A percentile compares a stretch with the other conserved stretches of the same genome.
These are phyloP conservation scores for Crioceris asparagi DNA, from an alignment of 2,888 invertebrate species.

Conservation along the genomic window DNA sequence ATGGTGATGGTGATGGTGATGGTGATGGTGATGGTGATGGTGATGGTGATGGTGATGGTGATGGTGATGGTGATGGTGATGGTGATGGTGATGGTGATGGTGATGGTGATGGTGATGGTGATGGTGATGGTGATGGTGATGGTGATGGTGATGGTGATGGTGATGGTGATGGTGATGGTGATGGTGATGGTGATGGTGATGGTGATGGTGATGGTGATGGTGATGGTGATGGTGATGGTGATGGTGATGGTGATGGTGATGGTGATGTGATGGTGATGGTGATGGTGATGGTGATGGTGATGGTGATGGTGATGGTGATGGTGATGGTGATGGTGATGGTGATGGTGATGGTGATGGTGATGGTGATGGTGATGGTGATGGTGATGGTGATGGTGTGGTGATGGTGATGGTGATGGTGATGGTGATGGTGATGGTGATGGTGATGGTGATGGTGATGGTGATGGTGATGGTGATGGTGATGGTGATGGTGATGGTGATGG, in stretches of 20 bases:
- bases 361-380: no score
- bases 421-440: conserved; percentile 1
- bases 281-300: conserved; percentile 2
- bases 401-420: no score
- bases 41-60: conserved; percentile 2
- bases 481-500: conserved; percentile 2
- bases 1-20: conserved; percentile 1
- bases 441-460: conserved; percentile 2
- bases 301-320: conserved; percentile 1
- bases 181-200: conserved; percentile 1
- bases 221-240: conserved; percentile 1
- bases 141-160: no score
- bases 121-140: conserved; percentile 1
- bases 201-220: conserved; percentile 1
- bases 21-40: conserved; percentile 1
- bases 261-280: no score
- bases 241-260: no score
- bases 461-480: conserved; percentile 1
- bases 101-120: conserved; percentile 1
- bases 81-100: conserved; percentile 1
- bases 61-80: conserved; percentile 1
- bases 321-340: conserved; percentile 1
- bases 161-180: background rate
- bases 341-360: conserved; percentile 2
- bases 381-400: no score